Conservation (phyloP, 1,140 invertebrate species). For the Trachymyrmex septentrionalis region DNA sequence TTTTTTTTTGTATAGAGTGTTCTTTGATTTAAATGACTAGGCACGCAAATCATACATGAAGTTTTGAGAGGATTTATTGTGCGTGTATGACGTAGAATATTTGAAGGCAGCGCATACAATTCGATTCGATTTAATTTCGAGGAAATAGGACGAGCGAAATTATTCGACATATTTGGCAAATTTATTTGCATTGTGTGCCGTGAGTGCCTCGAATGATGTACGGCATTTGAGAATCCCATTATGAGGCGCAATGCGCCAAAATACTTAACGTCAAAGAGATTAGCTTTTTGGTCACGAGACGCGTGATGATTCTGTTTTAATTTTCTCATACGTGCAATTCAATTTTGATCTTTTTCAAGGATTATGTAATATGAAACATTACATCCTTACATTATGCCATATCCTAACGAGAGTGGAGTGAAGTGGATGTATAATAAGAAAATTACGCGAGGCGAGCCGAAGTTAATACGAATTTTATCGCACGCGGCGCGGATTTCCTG, state of each 20-base stretch:
- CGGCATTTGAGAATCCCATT: not conserved
- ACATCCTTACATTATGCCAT: not conserved
- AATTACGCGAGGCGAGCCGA: not conserved
- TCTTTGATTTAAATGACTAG: conserved; percentile 24
- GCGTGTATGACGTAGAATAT: conserved; percentile 25
- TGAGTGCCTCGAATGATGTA: conserved; percentile 40
- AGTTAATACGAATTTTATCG: conserved; percentile 14
- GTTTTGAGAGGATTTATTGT: conserved; percentile 37
- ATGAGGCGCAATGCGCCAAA: conserved; percentile 26
- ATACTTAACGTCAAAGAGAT: conserved; percentile 20
- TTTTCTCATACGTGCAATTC: not conserved
- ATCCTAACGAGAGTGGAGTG: not conserved
- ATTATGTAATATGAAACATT: not conserved
- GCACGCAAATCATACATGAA: conserved; percentile 23
- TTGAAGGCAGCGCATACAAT: conserved; percentile 25
- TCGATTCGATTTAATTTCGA: conserved; percentile 56
- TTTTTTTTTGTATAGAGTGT: not conserved
- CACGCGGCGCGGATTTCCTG: not conserved
- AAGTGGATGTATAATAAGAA: conserved; percentile 10
- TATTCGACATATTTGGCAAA: conserved; percentile 48
- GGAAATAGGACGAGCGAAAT: conserved; percentile 38
- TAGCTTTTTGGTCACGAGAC: not conserved
- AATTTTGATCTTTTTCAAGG: not conserved
- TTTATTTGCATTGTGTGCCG: conserved; percentile 43
- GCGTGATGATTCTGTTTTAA: not conserved